Evolutionary conservation across 1,140 invertebrate species (phyloP).

Genomic region (Choristoneura fumiferana): DNA sequence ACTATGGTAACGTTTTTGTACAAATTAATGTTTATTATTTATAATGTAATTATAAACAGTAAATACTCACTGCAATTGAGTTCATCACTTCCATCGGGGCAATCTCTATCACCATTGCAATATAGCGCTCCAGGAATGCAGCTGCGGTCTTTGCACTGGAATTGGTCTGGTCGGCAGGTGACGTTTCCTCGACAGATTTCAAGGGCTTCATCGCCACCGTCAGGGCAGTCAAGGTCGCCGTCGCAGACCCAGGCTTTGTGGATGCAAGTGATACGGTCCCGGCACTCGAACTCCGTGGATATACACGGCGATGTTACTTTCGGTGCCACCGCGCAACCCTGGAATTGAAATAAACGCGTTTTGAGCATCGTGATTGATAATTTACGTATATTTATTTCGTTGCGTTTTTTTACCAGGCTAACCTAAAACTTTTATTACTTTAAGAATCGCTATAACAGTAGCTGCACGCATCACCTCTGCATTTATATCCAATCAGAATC

Average conservation of each 20-base stretch:
- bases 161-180: conserved; percentile 90
- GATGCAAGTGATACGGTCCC: conserved; percentile 91
- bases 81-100: conserved; percentile 90
- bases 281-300: conserved; percentile 90
- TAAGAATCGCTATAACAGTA: no score
- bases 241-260: conserved; percentile 92
- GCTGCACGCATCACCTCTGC: no score
- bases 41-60: no score
- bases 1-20: no score
- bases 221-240: conserved; percentile 90
- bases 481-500: no score
- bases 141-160: conserved; percentile 88
- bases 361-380: no score
- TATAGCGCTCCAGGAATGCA: conserved; percentile 91
- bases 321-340: conserved; percentile 80
- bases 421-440: no score
- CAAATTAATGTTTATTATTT: no score
- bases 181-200: conserved; percentile 83
- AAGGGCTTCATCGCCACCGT: conserved; percentile 88
- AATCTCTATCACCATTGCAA: conserved; percentile 91
- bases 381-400: no score
- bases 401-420: no score
- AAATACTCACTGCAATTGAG: conserved; percentile 86
- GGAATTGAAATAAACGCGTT: conserved; percentile 32
- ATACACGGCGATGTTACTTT: conserved; percentile 80